phyloP scores from a whole-genome alignment of 1,140 invertebrate species.

The Acromyrmex heyeri region DNA sequence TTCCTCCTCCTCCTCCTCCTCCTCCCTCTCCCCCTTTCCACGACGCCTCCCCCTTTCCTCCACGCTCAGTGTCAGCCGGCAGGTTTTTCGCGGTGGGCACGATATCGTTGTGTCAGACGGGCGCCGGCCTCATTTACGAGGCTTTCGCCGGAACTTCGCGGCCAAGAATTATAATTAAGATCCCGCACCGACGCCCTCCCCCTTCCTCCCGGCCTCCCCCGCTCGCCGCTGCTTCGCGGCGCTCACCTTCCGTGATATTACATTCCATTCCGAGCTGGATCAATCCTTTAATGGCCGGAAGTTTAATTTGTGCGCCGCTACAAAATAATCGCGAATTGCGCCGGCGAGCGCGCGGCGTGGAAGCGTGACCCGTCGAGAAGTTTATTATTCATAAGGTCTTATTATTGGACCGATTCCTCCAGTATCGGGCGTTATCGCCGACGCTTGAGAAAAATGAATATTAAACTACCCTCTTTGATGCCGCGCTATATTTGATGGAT shows the following conservation, averaged over 20 bases:
- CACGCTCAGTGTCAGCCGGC: no score
- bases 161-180: constrained; percentile 86
- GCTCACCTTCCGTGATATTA: constrained; percentile 81
- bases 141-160: constrained; percentile 83
- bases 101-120: constrained; percentile 83
- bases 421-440: constrained; percentile 59
- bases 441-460: constrained; percentile 63
- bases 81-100: constrained; percentile 71
- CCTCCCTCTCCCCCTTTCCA: no score
- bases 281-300: constrained; percentile 84
- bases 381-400: constrained; percentile 75
- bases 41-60: no score
- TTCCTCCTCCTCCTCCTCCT: no score
- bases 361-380: constrained; percentile 70
- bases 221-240: constrained; percentile 52
- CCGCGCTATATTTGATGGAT: constrained; percentile 36
- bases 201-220: constrained; percentile 27
- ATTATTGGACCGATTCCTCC: constrained; percentile 64
- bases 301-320: constrained; percentile 82
- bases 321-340: constrained; percentile 78
- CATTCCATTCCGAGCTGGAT: constrained; percentile 83
- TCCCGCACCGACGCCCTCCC: constrained; percentile 71
- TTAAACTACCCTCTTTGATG: constrained; percentile 55
- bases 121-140: constrained; percentile 84
- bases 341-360: constrained; percentile 49